Base-by-base conservation (phyloP, 53 echinoderm and acorn worm species). In the Echinometra lucunter region DNA sequence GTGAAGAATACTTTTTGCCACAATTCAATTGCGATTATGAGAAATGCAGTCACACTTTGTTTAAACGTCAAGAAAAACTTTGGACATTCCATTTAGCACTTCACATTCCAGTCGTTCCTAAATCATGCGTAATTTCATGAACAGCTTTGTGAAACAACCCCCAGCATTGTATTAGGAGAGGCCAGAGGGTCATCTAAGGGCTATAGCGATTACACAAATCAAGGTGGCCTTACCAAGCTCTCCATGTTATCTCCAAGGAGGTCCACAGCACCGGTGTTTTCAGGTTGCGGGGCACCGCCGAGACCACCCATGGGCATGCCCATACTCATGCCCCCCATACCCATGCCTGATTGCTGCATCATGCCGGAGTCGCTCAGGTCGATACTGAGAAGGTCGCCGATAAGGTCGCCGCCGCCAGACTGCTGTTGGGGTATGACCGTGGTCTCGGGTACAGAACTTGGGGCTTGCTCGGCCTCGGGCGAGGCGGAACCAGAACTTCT, bases 371-470 rank as follows among this genome's bases (percentile, higher is more conserved):
- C 96, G 4, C 98, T 96, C 15, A 98, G 96, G 96, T 98, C 98
- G 94, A 98, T 97, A 94, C 97, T 97, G 35, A 98, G 96, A 21
- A 98, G 97, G 89, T 98, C 98, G 0, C 98, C 98, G n/a, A 98
- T 97, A 57, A 98, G 96, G 91, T 98, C 97, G 30, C 97, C 96
- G 23, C 53, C 53, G n/a, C 97, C 96, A 78, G 90, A 85, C 57
- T 94, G 96, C 56, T 94, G 95, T 37, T 56, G 57, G 40, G 97
- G 97, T 45, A 98, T 98, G 94, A 98, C 95, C 25, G 96, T 97
- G 83, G 97, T 74, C 42, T 96, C 96, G 53, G 89, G 97, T 10
- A 80, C 94, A 34, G 95, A 90, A 28, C 92, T 88, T n/a, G 94
- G 92, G 19, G 94, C 82, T 19, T 92, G 93, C 57, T 95, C 96